Conservation (phyloP, 2,888 invertebrate species). For the Metalampra italica region DNA sequence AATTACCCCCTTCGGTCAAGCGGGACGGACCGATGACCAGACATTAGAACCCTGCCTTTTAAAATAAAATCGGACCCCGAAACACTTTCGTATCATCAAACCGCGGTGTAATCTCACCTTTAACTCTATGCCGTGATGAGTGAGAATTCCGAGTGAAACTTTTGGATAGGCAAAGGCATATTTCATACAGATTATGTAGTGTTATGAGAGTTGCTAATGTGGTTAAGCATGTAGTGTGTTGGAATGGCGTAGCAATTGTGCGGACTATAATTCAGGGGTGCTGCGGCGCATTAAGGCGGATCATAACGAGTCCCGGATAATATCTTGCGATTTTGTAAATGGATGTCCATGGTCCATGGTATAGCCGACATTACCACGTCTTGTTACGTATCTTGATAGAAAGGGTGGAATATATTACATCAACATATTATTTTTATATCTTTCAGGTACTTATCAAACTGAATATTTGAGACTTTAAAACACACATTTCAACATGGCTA, state of each 20-base stretch:
- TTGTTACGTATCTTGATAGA: slow-evolving; percentile 19
- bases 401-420: no score
- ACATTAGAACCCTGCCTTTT: slow-evolving; percentile 72
- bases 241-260: slow-evolving; percentile 63
- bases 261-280: slow-evolving; percentile 66
- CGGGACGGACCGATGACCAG: slow-evolving; percentile 64
- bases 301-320: slow-evolving; percentile 52
- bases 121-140: slow-evolving; percentile 16
- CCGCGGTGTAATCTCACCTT: slow-evolving; percentile 40
- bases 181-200: slow-evolving; percentile 64
- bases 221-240: slow-evolving; percentile 50
- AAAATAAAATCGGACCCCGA: slow-evolving; percentile 54
- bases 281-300: slow-evolving; percentile 42
- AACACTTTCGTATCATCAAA: slow-evolving; percentile 1
- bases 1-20: slow-evolving; percentile 75
- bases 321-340: slow-evolving; percentile 61
- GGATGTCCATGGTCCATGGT: slow-evolving; percentile 28
- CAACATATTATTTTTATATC: no score
- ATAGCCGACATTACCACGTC: slow-evolving; percentile 11
- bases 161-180: slow-evolving; percentile 40
- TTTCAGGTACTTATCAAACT: no score
- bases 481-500: no score
- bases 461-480: no score
- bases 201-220: slow-evolving; percentile 69
- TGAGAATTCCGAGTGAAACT: not conserved